phyloP scores from a whole-genome alignment of 2,797 vertebrate species.

The Cuniculus paca region DNA sequence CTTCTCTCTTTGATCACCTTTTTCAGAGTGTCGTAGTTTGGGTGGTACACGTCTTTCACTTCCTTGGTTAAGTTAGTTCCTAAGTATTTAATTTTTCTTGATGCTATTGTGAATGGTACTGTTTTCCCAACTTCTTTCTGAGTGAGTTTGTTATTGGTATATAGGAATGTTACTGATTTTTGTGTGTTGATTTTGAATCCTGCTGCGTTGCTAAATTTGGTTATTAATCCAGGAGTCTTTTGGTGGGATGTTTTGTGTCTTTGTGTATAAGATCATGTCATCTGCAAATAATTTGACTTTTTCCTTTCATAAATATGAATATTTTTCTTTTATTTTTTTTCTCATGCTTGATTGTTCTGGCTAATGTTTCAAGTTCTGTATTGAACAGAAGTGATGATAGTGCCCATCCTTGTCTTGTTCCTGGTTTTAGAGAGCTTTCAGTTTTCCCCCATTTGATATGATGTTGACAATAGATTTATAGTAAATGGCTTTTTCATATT shows the following conservation, averaged over 20 bases:
- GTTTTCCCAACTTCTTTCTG: neutral
- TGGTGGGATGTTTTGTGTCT: neutral
- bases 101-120: neutral
- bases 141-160: neutral
- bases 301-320: neutral
- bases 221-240: neutral
- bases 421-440: neutral
- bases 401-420: neutral
- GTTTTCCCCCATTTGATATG: neutral
- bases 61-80: neutral
- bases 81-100: neutral
- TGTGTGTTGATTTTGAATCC: neutral
- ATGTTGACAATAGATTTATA: neutral
- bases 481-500: neutral
- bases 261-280: neutral
- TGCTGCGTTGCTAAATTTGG: neutral
- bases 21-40: neutral
- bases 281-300: neutral
- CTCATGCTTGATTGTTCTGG: neutral
- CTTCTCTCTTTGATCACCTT: neutral
- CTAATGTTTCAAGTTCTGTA: neutral
- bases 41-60: neutral
- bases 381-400: neutral
- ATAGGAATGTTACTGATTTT: neutral
- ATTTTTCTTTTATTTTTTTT: neutral